phyloP scores from a whole-genome alignment of 2,888 invertebrate species.

The Cantharis flavilabris region DNA sequence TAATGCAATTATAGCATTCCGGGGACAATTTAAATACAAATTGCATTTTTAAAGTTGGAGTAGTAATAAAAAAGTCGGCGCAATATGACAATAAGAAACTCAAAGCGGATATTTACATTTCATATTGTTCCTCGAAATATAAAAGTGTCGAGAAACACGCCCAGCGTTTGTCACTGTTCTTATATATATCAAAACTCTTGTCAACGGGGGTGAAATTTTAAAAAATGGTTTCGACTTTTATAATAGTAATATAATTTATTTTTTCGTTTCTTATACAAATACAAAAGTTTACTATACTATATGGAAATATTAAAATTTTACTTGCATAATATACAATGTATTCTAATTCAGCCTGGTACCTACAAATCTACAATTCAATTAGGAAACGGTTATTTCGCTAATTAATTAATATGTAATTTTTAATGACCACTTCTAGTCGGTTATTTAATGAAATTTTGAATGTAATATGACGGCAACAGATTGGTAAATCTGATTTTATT shows the following conservation, averaged over 20 bases:
- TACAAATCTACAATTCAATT: not conserved
- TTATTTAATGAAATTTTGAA: too few species aligned
- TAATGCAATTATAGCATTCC: conserved; percentile 41
- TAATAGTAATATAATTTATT: not conserved
- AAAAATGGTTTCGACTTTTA: not conserved
- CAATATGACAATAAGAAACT: conserved; percentile 45
- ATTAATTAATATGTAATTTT: not conserved
- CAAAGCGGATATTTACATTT: conserved; percentile 43
- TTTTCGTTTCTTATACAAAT: not conserved
- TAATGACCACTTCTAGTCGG: too few species aligned
- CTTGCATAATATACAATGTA: too few species aligned
- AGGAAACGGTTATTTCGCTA: not conserved
- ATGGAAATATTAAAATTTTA: not conserved
- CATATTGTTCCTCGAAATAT: conserved; percentile 28
- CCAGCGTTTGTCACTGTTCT: conserved; percentile 30
- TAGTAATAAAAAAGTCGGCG: conserved; percentile 46
- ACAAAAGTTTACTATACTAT: not conserved
- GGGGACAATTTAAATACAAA: conserved; percentile 47
- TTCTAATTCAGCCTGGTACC: too few species aligned
- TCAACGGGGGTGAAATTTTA: conserved; percentile 14
- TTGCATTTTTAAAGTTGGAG: conserved; percentile 45
- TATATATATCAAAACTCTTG: conserved; percentile 10
- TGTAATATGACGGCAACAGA: not conserved
- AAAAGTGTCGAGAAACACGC: conserved; percentile 30
- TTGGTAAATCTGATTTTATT: not conserved